A percentile compares a stretch with the other conserved stretches of the same genome.
Conservation (phyloP, 1,140 invertebrate species). For the Latrodectus geometricus region DNA sequence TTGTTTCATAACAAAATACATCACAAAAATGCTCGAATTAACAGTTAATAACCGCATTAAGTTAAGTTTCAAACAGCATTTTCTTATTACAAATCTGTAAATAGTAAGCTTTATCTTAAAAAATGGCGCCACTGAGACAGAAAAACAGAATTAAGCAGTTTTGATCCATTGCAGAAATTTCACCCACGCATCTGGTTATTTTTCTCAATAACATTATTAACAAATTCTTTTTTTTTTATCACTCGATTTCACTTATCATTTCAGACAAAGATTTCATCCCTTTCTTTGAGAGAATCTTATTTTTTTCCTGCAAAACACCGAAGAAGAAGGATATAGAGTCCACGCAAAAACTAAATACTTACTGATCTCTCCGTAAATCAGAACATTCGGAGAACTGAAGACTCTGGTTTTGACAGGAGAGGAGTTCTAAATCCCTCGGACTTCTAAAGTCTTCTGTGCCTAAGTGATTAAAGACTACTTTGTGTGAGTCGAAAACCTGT, state of each 20-base stretch:
- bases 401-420: conserved; percentile 8
- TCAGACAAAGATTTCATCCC: not conserved
- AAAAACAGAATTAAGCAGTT: no score
- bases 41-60: no score
- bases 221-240: not conserved
- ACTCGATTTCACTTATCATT: not conserved
- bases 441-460: not conserved
- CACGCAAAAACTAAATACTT: not conserved
- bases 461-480: conserved; percentile 46
- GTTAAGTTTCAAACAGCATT: no score
- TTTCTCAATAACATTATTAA: not conserved
- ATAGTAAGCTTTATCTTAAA: no score
- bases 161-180: not conserved
- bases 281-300: not conserved
- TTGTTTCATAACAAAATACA: no score
- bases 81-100: no score
- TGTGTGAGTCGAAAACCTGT: conserved; percentile 42
- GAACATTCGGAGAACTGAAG: not conserved
- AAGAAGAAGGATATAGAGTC: not conserved
- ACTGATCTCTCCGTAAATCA: not conserved
- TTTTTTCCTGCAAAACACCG: not conserved
- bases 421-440: not conserved
- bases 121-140: no score
- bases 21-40: no score
- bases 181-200: not conserved